These are phyloP conservation scores for Epinephelus lanceolatus DNA, from an alignment of 2,113 vertebrate species.

Conservation along the genomic window DNA sequence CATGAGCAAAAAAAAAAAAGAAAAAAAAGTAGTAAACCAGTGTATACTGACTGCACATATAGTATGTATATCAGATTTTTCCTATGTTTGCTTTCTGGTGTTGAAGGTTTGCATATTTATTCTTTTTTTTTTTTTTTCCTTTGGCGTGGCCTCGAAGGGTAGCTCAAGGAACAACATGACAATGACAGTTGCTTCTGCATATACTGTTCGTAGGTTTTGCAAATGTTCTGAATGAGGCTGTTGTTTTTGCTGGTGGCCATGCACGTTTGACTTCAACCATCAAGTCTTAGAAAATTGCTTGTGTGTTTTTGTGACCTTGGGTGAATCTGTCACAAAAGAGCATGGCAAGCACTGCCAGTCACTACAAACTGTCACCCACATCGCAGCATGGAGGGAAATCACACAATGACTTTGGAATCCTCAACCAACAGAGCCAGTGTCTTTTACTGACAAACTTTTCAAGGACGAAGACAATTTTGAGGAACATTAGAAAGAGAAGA, in stretches of 20 bases:
- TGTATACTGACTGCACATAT: conserved; percentile 77
- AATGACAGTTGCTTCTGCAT: conserved; percentile 14
- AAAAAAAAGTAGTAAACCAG: conserved; percentile 52
- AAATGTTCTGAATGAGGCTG: conserved; percentile 10
- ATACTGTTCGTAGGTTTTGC: background rate
- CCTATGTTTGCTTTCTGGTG: conserved; percentile 69
- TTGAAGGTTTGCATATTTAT: conserved; percentile 80
- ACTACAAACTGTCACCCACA: conserved; percentile 10
- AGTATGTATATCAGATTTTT: conserved; percentile 75
- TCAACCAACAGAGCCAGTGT: conserved; percentile 27
- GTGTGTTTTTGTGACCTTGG: conserved; percentile 48
- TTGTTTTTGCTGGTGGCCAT: background rate
- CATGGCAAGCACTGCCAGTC: background rate
- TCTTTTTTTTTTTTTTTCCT: conserved; percentile 51
- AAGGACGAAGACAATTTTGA: conserved; percentile 60
- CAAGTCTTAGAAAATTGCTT: conserved; percentile 16
- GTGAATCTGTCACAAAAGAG: conserved; percentile 35
- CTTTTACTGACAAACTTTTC: conserved; percentile 58
- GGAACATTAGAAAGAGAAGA: conserved; percentile 11
- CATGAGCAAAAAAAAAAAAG: conserved; percentile 59
- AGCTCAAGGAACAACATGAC: conserved; percentile 31
- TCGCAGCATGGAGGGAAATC: conserved; percentile 29
- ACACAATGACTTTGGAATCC: conserved; percentile 38
- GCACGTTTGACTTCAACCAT: conserved; percentile 40
- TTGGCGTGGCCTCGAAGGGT: conserved; percentile 11